Evolutionary conservation across 2,797 vertebrate species (phyloP), one percentile per base, ranked within the genome.

Genomic region (Acrossocheilus wenchowensis): DNA sequence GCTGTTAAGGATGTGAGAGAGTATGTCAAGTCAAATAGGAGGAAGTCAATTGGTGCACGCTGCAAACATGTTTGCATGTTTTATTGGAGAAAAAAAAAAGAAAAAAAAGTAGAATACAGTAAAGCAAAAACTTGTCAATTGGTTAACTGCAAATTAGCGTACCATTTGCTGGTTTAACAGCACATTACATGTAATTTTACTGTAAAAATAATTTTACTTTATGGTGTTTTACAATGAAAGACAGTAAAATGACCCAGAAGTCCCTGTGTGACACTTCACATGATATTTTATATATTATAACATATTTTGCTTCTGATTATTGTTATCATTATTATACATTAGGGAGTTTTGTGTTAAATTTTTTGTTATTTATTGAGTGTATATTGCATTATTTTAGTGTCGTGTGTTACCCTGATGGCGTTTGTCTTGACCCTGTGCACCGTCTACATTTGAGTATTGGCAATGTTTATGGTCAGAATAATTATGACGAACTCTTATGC

Each of bases 1-100:
- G 97, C 97, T 97, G 89, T 73, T 36, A 62, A 43, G 15, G 14
- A 36, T 23, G 41, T 21, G 50, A 62, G 52, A 68, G 7, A 17
- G 66, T 17, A 19, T 69, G n/a, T 73, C n/a, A 43, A 45, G 10
- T 30, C 52, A 73, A 34, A 39, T 41, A 41, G 39, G 0, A 8
- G 41, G 8, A 82, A 60, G 45, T 14, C 26, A 26, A 26, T 66
- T 66, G 12, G 23, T n/a, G 23, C 4, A n/a, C 39, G 14, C 12
- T 30, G 72, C 48, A 23, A 72, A 71, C 19, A 41, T 41, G 9
- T 2, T 9, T 71, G 9, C 12, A 71, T 1, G 1, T 71, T 71
- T 71, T 41, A 41, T 7, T 52, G 5, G 8, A 17, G 5, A 17
- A 3, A 19, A 54, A 54, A 23, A 57, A n/a, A 21, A 39, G 5